These are phyloP conservation scores for Alsophila aescularia DNA, from an alignment of 2,888 invertebrate genomes.

Conservation along the genomic window DNA sequence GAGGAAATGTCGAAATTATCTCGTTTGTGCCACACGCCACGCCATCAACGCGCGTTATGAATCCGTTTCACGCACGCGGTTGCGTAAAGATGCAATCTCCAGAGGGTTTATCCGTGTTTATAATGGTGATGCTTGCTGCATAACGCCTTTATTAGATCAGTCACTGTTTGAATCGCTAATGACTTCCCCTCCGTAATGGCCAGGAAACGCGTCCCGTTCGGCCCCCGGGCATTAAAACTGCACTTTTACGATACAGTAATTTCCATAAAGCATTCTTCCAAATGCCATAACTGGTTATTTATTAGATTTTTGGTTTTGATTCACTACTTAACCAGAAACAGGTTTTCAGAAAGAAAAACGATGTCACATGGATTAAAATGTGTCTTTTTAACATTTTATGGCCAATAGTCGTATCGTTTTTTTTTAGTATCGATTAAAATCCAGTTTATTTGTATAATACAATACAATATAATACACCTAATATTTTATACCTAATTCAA, in stretches of 20 bases:
- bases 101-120: constrained; percentile 59
- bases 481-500: too few relatives aligned
- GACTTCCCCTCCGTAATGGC: constrained; percentile 69
- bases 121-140: constrained; percentile 64
- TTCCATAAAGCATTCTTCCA: neutral
- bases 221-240: constrained; percentile 37
- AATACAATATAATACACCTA: too few relatives aligned
- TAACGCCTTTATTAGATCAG: constrained; percentile 71
- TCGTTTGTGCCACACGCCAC: constrained; percentile 37
- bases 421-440: constrained; percentile 1
- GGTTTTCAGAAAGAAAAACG: constrained; percentile 3
- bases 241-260: constrained; percentile 24
- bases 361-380: constrained; percentile 10
- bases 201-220: constrained; percentile 68
- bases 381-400: neutral
- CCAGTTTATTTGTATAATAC: neutral
- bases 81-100: constrained; percentile 69
- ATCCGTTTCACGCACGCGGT: constrained; percentile 51
- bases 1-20: constrained; percentile 36
- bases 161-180: constrained; percentile 69
- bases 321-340: too few relatives aligned
- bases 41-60: constrained; percentile 39
- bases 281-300: constrained; percentile 1
- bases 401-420: neutral
- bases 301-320: too few relatives aligned